Conservation (phyloP, 2,888 invertebrate genomes). For the Cynaeus angustus region DNA sequence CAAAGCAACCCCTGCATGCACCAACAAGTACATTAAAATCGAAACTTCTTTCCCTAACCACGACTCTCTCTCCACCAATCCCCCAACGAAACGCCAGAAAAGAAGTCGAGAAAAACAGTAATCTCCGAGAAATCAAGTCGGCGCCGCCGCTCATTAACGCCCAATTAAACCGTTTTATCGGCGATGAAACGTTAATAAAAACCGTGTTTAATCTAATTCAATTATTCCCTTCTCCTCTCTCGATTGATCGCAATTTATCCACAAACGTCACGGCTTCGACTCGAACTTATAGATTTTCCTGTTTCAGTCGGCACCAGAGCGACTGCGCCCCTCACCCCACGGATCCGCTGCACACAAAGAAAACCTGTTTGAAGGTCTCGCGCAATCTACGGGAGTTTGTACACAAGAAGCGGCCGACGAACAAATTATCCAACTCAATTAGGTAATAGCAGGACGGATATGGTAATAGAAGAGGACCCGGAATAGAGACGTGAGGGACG, state of each 20-base stretch:
- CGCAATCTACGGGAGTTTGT: conserved; percentile 11
- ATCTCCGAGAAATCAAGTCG: neutral
- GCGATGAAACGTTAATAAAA: conserved; percentile 1
- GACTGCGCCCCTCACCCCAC: conserved; percentile 53
- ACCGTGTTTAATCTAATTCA: conserved; percentile 7
- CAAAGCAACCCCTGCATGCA: neutral
- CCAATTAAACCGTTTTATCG: conserved; percentile 12
- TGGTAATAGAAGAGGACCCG: neutral
- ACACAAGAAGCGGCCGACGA: conserved; percentile 1
- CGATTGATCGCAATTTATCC: conserved; percentile 24
- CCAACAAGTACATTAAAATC: neutral
- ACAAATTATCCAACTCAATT: conserved; percentile 1
- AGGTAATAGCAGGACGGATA: conserved; percentile 1
- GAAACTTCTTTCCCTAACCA: conserved; percentile 11
- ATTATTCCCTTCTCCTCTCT: conserved; percentile 3
- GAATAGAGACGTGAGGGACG: neutral
- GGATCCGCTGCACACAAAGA: conserved; percentile 23
- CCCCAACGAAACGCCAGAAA: neutral
- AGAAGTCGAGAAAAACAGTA: conserved; percentile 9
- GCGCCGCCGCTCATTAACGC: conserved; percentile 20
- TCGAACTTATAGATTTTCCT: conserved; percentile 63
- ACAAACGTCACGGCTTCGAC: conserved; percentile 43
- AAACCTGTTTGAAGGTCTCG: conserved; percentile 31
- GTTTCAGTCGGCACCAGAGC: conserved; percentile 53
- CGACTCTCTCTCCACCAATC: conserved; percentile 2